Conservation (phyloP, 2,797 vertebrate species). For the Hyperoplus immaculatus region DNA sequence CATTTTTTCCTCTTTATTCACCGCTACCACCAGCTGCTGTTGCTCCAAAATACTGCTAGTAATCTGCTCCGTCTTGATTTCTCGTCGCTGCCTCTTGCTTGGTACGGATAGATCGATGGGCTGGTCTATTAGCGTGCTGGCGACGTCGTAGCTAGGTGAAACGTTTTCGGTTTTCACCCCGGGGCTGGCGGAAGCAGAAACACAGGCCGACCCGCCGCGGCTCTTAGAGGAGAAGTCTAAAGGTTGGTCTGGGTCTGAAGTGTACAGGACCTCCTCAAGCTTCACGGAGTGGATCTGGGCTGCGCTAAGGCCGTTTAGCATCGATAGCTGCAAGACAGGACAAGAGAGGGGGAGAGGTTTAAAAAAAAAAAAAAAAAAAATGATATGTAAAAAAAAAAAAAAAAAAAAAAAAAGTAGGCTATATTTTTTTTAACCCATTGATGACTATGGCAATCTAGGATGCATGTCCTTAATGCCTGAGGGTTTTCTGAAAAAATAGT, state of each 20-base stretch:
- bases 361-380: too few relatives aligned
- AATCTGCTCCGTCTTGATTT: constrained; percentile 83
- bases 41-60: constrained; percentile 56
- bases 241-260: constrained; percentile 88
- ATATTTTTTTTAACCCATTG: too few relatives aligned
- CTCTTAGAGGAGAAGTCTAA: constrained; percentile 92
- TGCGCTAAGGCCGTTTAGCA: too few relatives aligned
- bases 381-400: too few relatives aligned
- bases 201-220: constrained; percentile 48
- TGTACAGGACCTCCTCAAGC: constrained; percentile 86
- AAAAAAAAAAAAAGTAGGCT: too few relatives aligned
- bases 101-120: constrained; percentile 93
- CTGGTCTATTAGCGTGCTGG: constrained; percentile 73
- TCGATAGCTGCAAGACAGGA: too few relatives aligned
- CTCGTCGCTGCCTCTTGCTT: constrained; percentile 80
- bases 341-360: too few relatives aligned
- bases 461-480: too few relatives aligned
- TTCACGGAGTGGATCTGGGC: constrained; percentile 83
- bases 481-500: too few relatives aligned
- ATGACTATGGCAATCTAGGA: too few relatives aligned
- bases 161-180: constrained; percentile 89
- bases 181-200: constrained; percentile 40
- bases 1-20: constrained; percentile 72
- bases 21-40: constrained; percentile 15
- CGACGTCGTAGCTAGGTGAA: constrained; percentile 75